Evolutionary conservation across 2,888 invertebrate genomes (phyloP), one percentile per base, ranked within the genome.

Genomic region (Sarcophaga rosellei): DNA sequence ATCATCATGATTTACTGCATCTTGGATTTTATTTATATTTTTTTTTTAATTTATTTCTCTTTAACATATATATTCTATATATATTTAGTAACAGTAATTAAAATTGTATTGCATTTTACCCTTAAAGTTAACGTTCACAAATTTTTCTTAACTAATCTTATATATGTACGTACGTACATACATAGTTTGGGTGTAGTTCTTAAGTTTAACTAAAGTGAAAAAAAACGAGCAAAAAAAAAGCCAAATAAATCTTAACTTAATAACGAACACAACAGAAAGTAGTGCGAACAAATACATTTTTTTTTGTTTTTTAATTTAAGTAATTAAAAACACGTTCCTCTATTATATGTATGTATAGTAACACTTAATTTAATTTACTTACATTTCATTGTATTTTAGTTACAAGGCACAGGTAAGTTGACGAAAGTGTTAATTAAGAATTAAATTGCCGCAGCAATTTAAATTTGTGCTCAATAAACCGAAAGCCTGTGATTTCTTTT

Each of bases 391-490:
- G 53, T 15, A 53, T 17, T 53, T 53, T 62, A 69, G 57, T 53
- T 57, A 59, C 25, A 25, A 69, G 10, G 47, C 35, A 21, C 65
- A 72, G 78, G 84, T 84, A 84, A 84, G 84, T 75, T 80, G 0
- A 0, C 15, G 15, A 15, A 15, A 4, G 10, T 45, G 21, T 23
- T 47, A n/a, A 63, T 35, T 47, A 68, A n/a, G 6, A 20, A 66
- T 45, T 20, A 17, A 20, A 44, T 76, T 68, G 4, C 17, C 47
- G 53, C 66, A 57, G 4, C 66, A 70, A 84, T 81, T 25, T 10
- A 21, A 72, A 57, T 75, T 83, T 75, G 66, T 78, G 53, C 70
- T 84, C 84, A 86, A 86, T 86, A 86, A 86, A 74, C 11, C n/a
- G 2, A 3, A 53, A 53, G 4, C 8, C 53, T 2, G 53, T 2